phyloP scores from a whole-genome alignment of 2,797 vertebrate species.

The Brachymystax lenok region DNA sequence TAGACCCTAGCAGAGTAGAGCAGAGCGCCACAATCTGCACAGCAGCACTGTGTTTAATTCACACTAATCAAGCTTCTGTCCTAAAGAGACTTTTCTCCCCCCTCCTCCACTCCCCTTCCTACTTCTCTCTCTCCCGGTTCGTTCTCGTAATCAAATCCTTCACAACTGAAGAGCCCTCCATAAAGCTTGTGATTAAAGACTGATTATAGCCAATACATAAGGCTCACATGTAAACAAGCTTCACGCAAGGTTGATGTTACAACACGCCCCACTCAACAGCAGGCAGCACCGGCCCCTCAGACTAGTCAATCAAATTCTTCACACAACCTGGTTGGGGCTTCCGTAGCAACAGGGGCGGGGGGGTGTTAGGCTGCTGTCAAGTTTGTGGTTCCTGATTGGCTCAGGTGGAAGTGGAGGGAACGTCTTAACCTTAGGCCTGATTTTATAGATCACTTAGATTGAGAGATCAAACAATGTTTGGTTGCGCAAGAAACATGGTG shows the following conservation, averaged over 20 bases:
- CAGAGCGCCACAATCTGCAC: background rate
- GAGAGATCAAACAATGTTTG: too few relatives aligned
- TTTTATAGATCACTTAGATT: background rate
- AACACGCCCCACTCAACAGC: background rate
- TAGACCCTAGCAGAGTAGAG: background rate
- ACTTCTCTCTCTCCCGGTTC: background rate
- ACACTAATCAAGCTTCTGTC: background rate
- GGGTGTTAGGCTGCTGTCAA: too few relatives aligned
- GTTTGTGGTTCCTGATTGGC: background rate
- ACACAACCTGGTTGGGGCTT: background rate
- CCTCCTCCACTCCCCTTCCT: background rate
- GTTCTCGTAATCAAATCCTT: slow-evolving; percentile 28
- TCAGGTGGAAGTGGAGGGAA: background rate
- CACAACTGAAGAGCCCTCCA: slow-evolving; percentile 31
- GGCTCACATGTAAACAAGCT: slow-evolving; percentile 29
- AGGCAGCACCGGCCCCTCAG: background rate
- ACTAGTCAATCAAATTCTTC: background rate
- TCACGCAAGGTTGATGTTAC: slow-evolving; percentile 21
- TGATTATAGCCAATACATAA: slow-evolving; percentile 35
- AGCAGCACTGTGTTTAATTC: slow-evolving; percentile 27
- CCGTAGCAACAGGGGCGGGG: background rate
- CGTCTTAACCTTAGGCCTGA: background rate
- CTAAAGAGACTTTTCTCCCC: background rate
- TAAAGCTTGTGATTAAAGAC: slow-evolving; percentile 34
- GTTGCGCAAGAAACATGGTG: too few relatives aligned